These are phyloP conservation scores for Cololabis saira DNA, from an alignment of 2,113 vertebrate genomes.

Conservation along the genomic window DNA sequence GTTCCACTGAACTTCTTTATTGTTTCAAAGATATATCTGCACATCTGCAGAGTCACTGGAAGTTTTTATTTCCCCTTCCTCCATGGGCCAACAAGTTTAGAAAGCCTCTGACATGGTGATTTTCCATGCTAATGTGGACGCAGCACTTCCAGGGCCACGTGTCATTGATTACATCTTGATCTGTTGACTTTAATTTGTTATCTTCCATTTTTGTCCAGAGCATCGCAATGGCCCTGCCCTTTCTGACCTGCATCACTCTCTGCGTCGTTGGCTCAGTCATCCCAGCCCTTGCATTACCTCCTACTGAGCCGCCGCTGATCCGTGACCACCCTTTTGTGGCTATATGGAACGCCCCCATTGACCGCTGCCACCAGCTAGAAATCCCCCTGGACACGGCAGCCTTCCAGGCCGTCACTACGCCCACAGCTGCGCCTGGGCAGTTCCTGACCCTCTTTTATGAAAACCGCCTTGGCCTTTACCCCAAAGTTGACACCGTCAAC, in stretches of 20 bases:
- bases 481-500: slow-evolving; percentile 75
- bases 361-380: slow-evolving; percentile 72
- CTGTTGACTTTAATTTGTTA: neutral
- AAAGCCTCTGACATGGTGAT: no score
- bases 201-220: slow-evolving; percentile 24
- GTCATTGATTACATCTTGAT: no score
- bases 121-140: no score
- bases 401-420: slow-evolving; percentile 84
- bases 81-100: no score
- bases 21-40: no score
- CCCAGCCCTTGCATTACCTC: slow-evolving; percentile 37
- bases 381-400: slow-evolving; percentile 81
- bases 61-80: no score
- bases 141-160: no score
- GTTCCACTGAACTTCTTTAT: no score
- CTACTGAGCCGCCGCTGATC: slow-evolving; percentile 77
- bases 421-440: slow-evolving; percentile 73
- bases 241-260: slow-evolving; percentile 32
- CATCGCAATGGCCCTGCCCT: slow-evolving; percentile 12
- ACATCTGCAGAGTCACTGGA: no score
- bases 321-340: slow-evolving; percentile 81
- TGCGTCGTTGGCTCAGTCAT: slow-evolving; percentile 25
- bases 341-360: slow-evolving; percentile 88
- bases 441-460: slow-evolving; percentile 88
- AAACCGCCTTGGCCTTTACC: slow-evolving; percentile 88